Conservation (phyloP, 2,113 vertebrate species). For the Toxotes chatareus region DNA sequence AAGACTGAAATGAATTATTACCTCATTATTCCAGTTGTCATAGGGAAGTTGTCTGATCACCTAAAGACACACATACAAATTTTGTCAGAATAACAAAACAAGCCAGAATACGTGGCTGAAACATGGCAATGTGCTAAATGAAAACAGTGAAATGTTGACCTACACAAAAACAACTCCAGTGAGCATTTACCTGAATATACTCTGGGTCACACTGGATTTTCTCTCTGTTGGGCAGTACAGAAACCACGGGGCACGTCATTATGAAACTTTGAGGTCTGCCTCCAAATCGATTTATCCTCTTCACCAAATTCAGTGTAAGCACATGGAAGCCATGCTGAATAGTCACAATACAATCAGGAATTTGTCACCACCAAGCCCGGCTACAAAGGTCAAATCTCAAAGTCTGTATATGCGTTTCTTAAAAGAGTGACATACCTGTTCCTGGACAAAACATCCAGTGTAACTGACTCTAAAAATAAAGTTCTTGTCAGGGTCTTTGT, state of each 20-base stretch:
- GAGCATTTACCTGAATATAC: slow-evolving; percentile 73
- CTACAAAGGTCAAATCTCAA: neutral
- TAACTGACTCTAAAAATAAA: slow-evolving; percentile 80
- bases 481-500: slow-evolving; percentile 74
- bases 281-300: slow-evolving; percentile 70
- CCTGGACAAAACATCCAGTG: slow-evolving; percentile 77
- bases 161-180: neutral
- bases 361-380: neutral
- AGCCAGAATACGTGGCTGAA: neutral
- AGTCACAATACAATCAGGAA: neutral
- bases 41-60: slow-evolving; percentile 74
- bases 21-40: slow-evolving; percentile 77
- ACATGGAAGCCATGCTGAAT: slow-evolving; percentile 69
- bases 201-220: slow-evolving; percentile 74
- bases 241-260: slow-evolving; percentile 80
- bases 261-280: slow-evolving; percentile 72
- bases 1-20: slow-evolving; percentile 30
- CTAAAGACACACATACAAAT: slow-evolving; percentile 39
- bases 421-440: slow-evolving; percentile 55
- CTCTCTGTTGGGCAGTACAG: slow-evolving; percentile 72
- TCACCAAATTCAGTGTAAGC: slow-evolving; percentile 67
- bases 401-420: neutral
- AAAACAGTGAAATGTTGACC: neutral
- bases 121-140: neutral
- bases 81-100: neutral